phyloP scores from a whole-genome alignment of 2,888 invertebrate genomes.

The Nebria brevicollis region DNA sequence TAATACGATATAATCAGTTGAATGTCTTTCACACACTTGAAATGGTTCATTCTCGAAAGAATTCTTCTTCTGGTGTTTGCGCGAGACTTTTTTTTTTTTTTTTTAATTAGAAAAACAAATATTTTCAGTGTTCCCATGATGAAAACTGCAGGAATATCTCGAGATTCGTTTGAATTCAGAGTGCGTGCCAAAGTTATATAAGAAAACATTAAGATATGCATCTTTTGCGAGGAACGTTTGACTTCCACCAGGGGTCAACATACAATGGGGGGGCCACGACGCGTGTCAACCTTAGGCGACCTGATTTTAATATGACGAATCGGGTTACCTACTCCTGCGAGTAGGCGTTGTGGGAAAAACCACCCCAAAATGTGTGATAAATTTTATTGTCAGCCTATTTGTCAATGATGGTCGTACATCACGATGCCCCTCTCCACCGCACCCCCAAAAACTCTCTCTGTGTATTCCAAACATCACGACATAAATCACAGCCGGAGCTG shows the following conservation, averaged over 20 bases:
- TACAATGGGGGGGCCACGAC: conserved; percentile 14
- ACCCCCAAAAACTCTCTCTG: not conserved
- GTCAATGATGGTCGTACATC: not conserved
- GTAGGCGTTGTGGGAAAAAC: too few relatives aligned
- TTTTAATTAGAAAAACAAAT: too few relatives aligned
- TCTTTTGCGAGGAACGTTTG: conserved; percentile 30
- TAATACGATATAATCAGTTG: too few relatives aligned
- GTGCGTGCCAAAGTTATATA: conserved; percentile 29
- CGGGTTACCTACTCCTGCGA: not conserved
- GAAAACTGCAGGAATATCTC: not conserved
- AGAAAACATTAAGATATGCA: conserved; percentile 39
- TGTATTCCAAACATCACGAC: conserved; percentile 30
- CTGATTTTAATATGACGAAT: not conserved
- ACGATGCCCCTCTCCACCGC: not conserved
- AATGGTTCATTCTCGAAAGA: too few relatives aligned
- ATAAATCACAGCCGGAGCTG: conserved; percentile 40
- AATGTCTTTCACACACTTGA: too few relatives aligned
- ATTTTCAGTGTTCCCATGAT: too few relatives aligned
- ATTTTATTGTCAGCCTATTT: not conserved
- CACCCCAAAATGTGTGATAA: not conserved
- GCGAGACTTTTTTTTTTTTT: too few relatives aligned
- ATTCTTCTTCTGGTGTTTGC: too few relatives aligned
- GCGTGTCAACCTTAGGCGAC: conserved; percentile 9
- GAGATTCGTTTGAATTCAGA: conserved; percentile 28
- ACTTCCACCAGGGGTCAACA: conserved; percentile 17